These are phyloP conservation scores for Porites australiensis DNA, from an alignment of 64 coral and sea anemone genomes.

Conservation along the genomic window DNA sequence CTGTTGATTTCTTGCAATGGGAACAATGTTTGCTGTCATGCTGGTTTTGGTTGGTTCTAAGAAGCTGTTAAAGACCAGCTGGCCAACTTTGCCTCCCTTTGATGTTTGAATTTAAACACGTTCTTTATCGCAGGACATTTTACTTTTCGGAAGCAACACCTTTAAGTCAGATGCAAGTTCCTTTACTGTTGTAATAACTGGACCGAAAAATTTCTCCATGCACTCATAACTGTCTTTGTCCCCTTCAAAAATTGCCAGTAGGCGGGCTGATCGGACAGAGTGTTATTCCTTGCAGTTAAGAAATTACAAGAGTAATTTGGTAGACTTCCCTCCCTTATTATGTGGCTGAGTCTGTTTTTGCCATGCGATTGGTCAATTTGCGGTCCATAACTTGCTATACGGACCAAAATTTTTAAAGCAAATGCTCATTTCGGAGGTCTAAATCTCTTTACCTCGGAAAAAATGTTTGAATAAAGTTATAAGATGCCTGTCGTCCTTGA, in stretches of 20 bases:
- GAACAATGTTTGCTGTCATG: background rate
- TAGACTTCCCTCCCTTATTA: constrained; percentile 59
- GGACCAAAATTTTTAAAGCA: no score
- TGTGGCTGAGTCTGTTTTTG: no score
- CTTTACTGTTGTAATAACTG: constrained; percentile 19
- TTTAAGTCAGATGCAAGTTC: constrained; percentile 20
- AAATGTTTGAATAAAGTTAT: no score
- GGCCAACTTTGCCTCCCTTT: constrained; percentile 34
- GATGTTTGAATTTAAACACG: background rate
- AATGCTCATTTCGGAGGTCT: no score
- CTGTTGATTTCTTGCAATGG: background rate
- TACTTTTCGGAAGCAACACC: background rate
- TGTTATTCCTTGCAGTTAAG: constrained; percentile 37
- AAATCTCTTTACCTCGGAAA: no score
- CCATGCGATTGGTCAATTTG: no score
- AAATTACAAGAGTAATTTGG: constrained; percentile 57
- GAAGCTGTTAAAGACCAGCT: background rate
- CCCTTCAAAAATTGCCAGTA: constrained; percentile 50
- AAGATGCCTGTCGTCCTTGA: no score
- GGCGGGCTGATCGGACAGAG: constrained; percentile 33
- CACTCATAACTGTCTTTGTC: constrained; percentile 55
- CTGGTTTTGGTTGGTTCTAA: background rate
- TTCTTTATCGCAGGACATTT: background rate
- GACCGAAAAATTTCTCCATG: constrained; percentile 46
- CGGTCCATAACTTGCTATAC: no score